phyloP scores from a whole-genome alignment of 2,888 invertebrate species.

The Trichopoda pennipes region DNA sequence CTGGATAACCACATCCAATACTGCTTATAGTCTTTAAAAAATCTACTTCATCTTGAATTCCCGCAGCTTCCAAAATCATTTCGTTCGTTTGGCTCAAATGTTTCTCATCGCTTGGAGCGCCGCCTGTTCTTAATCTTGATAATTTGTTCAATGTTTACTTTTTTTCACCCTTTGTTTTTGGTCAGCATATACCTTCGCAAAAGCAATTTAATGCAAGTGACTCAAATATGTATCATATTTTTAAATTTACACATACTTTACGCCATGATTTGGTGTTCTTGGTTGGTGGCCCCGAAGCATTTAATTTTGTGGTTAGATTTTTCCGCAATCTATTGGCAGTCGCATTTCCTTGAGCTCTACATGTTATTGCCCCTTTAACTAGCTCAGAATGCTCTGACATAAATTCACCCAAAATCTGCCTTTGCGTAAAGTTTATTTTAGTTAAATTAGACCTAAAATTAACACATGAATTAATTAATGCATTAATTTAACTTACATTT shows the following conservation, averaged over 20 bases:
- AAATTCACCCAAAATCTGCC: too few species aligned
- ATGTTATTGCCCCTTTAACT: not conserved
- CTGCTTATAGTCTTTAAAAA: constrained; percentile 2
- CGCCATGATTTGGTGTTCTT: constrained; percentile 3
- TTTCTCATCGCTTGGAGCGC: too few species aligned
- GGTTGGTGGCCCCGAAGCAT: constrained; percentile 16
- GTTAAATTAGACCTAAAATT: too few species aligned
- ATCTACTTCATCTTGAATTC: constrained; percentile 32
- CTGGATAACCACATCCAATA: constrained; percentile 22
- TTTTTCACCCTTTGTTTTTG: too few species aligned
- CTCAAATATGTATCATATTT: not conserved
- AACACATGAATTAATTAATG: too few species aligned
- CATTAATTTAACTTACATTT: constrained; percentile 2
- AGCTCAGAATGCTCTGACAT: too few species aligned
- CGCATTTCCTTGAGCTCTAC: not conserved
- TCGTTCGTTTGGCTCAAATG: too few species aligned
- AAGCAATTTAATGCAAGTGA: constrained; percentile 2
- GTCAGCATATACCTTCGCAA: constrained; percentile 29
- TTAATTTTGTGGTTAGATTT: constrained; percentile 8
- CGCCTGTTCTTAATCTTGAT: too few species aligned
- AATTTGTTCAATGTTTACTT: too few species aligned
- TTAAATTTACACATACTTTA: too few species aligned
- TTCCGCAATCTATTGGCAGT: not conserved
- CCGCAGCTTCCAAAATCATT: too few species aligned
- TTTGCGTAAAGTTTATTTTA: too few species aligned